These are phyloP conservation scores for Choloepus didactylus DNA, from an alignment of 2,797 vertebrate genomes.

Conservation along the genomic window DNA sequence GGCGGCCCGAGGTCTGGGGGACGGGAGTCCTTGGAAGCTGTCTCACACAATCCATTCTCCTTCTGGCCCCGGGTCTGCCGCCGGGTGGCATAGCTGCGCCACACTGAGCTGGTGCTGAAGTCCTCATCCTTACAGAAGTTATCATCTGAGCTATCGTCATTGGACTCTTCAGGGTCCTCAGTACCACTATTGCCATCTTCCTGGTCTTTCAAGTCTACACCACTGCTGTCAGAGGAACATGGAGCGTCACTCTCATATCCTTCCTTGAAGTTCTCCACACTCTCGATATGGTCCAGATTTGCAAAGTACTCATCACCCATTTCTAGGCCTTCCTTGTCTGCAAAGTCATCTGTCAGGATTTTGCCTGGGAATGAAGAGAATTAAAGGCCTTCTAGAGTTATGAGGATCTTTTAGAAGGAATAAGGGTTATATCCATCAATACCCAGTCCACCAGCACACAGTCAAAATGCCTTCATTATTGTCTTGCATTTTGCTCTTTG, in stretches of 20 bases:
- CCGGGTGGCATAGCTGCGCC: slow-evolving; percentile 97
- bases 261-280: slow-evolving; percentile 99
- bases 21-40: slow-evolving; percentile 86
- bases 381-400: background rate
- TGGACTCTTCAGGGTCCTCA: slow-evolving; percentile 94
- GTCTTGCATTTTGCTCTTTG: background rate
- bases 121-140: slow-evolving; percentile 96
- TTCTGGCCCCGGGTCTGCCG: slow-evolving; percentile 95
- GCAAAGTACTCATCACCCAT: slow-evolving; percentile 99
- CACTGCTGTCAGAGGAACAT: slow-evolving; percentile 97
- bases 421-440: background rate
- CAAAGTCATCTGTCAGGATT: slow-evolving; percentile 98
- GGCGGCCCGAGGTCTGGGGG: slow-evolving; percentile 80
- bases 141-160: slow-evolving; percentile 96
- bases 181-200: slow-evolving; percentile 91
- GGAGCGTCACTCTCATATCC: slow-evolving; percentile 98
- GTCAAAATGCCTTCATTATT: background rate
- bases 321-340: slow-evolving; percentile 97
- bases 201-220: slow-evolving; percentile 93
- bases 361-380: slow-evolving; percentile 90
- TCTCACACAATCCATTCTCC: slow-evolving; percentile 88
- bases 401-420: slow-evolving; percentile 39
- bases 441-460: background rate
- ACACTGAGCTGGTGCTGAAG: slow-evolving; percentile 93
- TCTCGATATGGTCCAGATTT: slow-evolving; percentile 99